These are phyloP conservation scores for Drosophila teissieri DNA, from an alignment of 1,140 invertebrate genomes.

Conservation along the genomic window DNA sequence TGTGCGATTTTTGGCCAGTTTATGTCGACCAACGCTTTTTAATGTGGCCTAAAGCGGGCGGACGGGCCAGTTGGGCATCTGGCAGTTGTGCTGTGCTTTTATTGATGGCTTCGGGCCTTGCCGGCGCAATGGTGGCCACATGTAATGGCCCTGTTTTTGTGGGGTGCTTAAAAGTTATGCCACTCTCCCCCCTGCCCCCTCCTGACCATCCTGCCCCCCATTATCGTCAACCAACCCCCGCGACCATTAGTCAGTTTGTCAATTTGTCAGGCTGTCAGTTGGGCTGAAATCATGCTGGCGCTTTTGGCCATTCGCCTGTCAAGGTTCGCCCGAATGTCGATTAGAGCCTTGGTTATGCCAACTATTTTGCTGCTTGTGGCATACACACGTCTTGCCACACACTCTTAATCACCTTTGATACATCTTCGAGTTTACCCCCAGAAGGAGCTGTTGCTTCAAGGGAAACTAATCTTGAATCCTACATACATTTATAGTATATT, in stretches of 20 bases:
- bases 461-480: too few relatives aligned
- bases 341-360: slow-evolving; percentile 25
- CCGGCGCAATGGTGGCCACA: slow-evolving; percentile 56
- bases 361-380: slow-evolving; percentile 13
- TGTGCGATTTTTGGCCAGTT: slow-evolving; percentile 76
- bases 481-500: too few relatives aligned
- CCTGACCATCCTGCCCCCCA: not conserved
- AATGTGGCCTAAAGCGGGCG: slow-evolving; percentile 42
- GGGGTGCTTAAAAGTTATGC: slow-evolving; percentile 73
- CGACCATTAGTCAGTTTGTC: slow-evolving; percentile 32
- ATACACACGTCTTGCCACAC: not conserved
- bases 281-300: slow-evolving; percentile 1
- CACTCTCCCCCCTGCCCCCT: slow-evolving; percentile 29
- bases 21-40: slow-evolving; percentile 70
- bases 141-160: slow-evolving; percentile 76
- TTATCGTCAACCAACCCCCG: slow-evolving; percentile 2
- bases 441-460: too few relatives aligned
- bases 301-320: not conserved
- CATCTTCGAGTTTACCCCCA: not conserved
- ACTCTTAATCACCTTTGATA: not conserved
- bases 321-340: slow-evolving; percentile 5
- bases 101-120: slow-evolving; percentile 71
- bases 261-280: slow-evolving; percentile 55
- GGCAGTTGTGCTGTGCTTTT: slow-evolving; percentile 54
- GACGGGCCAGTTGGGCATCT: not conserved